These are phyloP conservation scores for Blennius ocellaris DNA, from an alignment of 2,113 vertebrate genomes.

Conservation along the genomic window DNA sequence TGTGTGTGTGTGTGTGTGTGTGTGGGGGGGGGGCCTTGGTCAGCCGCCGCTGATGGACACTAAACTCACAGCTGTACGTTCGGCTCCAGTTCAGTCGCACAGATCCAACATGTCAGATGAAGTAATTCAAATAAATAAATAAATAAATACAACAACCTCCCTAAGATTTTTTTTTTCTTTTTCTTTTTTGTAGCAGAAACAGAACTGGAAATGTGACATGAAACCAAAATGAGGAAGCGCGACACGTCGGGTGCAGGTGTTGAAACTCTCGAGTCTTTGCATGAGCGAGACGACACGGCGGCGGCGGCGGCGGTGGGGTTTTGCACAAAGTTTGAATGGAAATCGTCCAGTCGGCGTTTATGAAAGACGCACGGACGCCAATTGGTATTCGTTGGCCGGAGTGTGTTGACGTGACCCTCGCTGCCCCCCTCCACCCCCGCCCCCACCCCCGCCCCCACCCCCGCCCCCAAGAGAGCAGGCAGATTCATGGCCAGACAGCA, in stretches of 20 bases:
- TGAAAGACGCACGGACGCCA: no score
- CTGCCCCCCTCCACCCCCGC: constrained; percentile 27
- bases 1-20: constrained; percentile 52
- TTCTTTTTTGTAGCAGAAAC: constrained; percentile 26
- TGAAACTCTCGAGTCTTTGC: no score
- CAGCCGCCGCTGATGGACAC: constrained; percentile 50
- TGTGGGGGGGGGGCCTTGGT: constrained; percentile 43
- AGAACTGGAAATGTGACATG: constrained; percentile 61
- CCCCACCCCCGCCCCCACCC: constrained; percentile 14
- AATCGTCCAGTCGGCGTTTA: no score
- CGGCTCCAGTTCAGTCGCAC: constrained; percentile 41
- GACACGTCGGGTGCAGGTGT: background rate
- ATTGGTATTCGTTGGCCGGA: background rate
- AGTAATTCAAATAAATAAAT: constrained; percentile 3
- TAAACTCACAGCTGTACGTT: constrained; percentile 52
- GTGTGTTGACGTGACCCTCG: constrained; percentile 24
- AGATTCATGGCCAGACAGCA: constrained; percentile 69
- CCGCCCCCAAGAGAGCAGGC: constrained; percentile 48
- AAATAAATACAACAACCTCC: constrained; percentile 7
- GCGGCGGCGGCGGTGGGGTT: no score
- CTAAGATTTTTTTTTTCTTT: constrained; percentile 63
- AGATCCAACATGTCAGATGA: constrained; percentile 53
- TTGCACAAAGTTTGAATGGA: no score
- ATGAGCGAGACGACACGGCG: no score
- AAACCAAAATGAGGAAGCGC: constrained; percentile 55